These are phyloP conservation scores for Carassius carassius DNA, from an alignment of 2,113 vertebrate genomes.

Conservation along the genomic window DNA sequence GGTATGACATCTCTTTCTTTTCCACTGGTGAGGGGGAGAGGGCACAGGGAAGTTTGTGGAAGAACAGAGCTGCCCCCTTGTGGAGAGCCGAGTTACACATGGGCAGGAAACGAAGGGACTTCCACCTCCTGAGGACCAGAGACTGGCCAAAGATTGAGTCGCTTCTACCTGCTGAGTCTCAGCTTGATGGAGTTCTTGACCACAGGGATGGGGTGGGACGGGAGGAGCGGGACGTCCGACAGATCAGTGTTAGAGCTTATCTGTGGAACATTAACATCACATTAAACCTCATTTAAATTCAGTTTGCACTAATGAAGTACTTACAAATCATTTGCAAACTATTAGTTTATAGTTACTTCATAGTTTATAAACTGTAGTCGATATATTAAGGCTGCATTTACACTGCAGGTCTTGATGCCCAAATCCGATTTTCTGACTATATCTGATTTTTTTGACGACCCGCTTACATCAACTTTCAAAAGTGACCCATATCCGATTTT, in stretches of 20 bases:
- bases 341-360: too few relatives aligned
- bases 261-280: slow-evolving; percentile 60
- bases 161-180: slow-evolving; percentile 79
- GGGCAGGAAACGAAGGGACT: not conserved
- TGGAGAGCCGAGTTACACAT: slow-evolving; percentile 54
- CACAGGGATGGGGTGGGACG: slow-evolving; percentile 78
- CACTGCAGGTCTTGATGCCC: too few relatives aligned
- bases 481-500: too few relatives aligned
- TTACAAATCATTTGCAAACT: too few relatives aligned
- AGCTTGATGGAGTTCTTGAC: slow-evolving; percentile 86
- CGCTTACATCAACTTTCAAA: too few relatives aligned
- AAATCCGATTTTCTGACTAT: too few relatives aligned
- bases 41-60: slow-evolving; percentile 54
- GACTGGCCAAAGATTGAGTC: not conserved
- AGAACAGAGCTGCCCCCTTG: slow-evolving; percentile 72
- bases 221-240: slow-evolving; percentile 75
- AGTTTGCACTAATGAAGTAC: too few relatives aligned
- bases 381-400: too few relatives aligned
- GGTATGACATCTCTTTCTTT: slow-evolving; percentile 51
- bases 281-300: too few relatives aligned
- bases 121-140: slow-evolving; percentile 4
- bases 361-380: too few relatives aligned
- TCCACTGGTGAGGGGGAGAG: not conserved
- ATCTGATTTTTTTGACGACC: too few relatives aligned
- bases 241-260: slow-evolving; percentile 74